Conservation (phyloP, 2,888 invertebrate species). For the Amiota communis region DNA sequence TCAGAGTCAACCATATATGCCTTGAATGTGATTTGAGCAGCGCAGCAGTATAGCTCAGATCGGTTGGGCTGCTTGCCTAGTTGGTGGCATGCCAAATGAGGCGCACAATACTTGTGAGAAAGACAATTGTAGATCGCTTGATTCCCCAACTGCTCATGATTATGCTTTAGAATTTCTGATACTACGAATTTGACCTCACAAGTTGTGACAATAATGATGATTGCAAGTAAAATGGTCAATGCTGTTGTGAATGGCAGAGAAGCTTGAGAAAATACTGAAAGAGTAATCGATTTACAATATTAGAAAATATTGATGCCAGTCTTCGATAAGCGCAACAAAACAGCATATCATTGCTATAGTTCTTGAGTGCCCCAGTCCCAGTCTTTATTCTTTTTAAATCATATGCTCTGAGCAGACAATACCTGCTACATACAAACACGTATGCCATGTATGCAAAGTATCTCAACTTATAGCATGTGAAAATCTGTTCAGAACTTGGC, state of each 20-base stretch:
- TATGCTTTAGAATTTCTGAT: constrained; percentile 54
- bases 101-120: constrained; percentile 40
- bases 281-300: too few relatives aligned
- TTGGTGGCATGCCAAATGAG: constrained; percentile 68
- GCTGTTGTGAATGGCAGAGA: too few relatives aligned
- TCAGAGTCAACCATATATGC: constrained; percentile 25
- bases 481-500: constrained; percentile 39
- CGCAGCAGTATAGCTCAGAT: constrained; percentile 46
- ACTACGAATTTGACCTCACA: constrained; percentile 56
- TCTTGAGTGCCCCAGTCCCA: not conserved
- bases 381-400: constrained; percentile 33
- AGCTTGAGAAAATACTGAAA: too few relatives aligned
- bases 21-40: constrained; percentile 43
- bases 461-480: constrained; percentile 45
- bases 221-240: too few relatives aligned
- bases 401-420: not conserved
- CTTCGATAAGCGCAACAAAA: too few relatives aligned
- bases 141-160: constrained; percentile 17
- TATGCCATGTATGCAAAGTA: constrained; percentile 6
- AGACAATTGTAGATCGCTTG: constrained; percentile 37
- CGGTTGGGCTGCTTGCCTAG: constrained; percentile 24
- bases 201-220: constrained; percentile 47
- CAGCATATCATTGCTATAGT: constrained; percentile 37
- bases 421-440: too few relatives aligned
- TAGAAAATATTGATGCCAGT: too few relatives aligned